Percentiles rank a stretch among this genome's conserved stretches.
Conservation (phyloP, 37 sponge, comb jelly and placozoan genomes). For the Aplysina aerophoba region DNA sequence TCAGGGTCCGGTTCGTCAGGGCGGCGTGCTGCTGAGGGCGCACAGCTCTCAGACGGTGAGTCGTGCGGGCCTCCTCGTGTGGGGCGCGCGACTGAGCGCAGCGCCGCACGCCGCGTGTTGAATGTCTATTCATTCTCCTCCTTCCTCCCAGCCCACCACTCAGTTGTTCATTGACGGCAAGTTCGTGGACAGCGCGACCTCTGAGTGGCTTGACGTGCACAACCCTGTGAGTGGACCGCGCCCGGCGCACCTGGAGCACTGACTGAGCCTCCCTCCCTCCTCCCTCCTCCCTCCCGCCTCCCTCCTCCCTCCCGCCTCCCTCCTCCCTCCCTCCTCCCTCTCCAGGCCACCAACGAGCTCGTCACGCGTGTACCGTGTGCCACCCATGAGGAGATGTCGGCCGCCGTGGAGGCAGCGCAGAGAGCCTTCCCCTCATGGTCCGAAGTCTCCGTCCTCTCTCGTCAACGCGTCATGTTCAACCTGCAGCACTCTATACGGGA, state of each 20-base stretch:
- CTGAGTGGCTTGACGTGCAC: slow-evolving; percentile 91
- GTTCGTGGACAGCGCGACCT: slow-evolving; percentile 90
- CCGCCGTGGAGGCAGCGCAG: slow-evolving; percentile 89
- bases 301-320: background rate
- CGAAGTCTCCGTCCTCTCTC: slow-evolving; percentile 70
- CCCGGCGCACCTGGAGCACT: background rate
- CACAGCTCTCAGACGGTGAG: background rate
- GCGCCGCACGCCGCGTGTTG: too few relatives aligned
- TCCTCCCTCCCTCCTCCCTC: background rate
- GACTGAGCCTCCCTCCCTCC: too few relatives aligned
- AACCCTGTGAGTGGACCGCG: slow-evolving; percentile 73
- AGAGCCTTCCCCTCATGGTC: slow-evolving; percentile 83
- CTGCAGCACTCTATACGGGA: slow-evolving; percentile 87
- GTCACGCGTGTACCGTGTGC: slow-evolving; percentile 92
- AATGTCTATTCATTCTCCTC: too few relatives aligned
- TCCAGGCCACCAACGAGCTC: slow-evolving; percentile 92
- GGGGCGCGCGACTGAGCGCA: background rate
- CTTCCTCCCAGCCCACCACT: slow-evolving; percentile 61
- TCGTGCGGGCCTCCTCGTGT: background rate
- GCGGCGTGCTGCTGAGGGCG: background rate
- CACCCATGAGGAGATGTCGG: slow-evolving; percentile 92
- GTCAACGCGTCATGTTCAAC: slow-evolving; percentile 97
- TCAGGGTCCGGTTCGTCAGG: background rate
- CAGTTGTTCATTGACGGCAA: slow-evolving; percentile 92
- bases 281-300: background rate